Evolutionary conservation across 2,888 invertebrate species (phyloP).

Genomic region (Seira musarum): DNA sequence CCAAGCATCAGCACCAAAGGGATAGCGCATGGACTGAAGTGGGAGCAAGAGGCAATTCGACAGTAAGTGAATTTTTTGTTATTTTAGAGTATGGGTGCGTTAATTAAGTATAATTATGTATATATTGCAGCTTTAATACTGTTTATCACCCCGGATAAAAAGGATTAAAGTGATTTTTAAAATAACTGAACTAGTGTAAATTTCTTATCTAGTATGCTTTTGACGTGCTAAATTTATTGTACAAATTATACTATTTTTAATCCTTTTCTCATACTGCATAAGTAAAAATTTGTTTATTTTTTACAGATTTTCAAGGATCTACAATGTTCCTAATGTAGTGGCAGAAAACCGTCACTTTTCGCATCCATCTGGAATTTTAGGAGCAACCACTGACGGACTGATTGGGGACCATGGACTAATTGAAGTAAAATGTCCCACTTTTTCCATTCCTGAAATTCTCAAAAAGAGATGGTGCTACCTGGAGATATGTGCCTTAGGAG

Average conservation of each 20-base stretch:
- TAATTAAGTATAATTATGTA: neutral
- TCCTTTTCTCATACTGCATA: no score
- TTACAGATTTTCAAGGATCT: neutral
- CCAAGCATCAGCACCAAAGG: neutral
- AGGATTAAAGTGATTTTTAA: neutral
- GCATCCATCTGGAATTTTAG: neutral
- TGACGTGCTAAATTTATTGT: no score
- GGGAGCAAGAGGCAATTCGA: neutral
- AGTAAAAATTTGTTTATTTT: neutral
- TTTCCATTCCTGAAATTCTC: neutral
- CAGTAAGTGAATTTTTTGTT: neutral
- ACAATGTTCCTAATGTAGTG: neutral
- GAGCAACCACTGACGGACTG: neutral
- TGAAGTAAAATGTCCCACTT: neutral
- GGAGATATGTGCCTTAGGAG: neutral
- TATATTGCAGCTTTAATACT: no score
- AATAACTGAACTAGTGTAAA: no score
- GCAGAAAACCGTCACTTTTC: neutral
- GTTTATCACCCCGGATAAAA: neutral
- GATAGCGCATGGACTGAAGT: neutral
- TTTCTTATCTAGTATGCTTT: no score
- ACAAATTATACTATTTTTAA: no score
- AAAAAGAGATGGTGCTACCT: neutral
- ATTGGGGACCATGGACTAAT: neutral
- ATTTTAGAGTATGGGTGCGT: neutral